Conservation (phyloP, 53 echinoderm and acorn worm genomes). For the Paracentrotus lividus region DNA sequence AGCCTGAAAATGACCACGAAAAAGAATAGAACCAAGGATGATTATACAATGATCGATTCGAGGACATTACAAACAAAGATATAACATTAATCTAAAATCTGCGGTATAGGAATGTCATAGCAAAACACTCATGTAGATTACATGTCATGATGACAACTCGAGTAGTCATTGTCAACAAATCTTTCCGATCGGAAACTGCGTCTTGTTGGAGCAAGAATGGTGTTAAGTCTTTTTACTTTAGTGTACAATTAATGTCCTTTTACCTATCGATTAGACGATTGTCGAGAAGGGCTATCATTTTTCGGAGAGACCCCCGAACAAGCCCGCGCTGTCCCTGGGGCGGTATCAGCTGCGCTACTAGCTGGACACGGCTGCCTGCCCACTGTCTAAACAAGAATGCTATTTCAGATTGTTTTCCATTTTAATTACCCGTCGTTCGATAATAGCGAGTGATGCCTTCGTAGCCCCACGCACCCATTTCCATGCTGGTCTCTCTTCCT, state of each 20-base stretch:
- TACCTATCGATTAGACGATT: no score
- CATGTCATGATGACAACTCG: neutral
- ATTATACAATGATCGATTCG: no score
- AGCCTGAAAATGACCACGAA: no score
- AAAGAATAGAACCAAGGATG: no score
- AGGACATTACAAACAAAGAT: no score
- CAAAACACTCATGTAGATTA: neutral
- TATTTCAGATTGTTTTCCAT: conserved; percentile 44
- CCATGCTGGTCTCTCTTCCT: neutral
- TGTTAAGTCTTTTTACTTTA: no score
- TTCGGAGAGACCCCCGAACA: neutral
- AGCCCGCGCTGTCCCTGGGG: neutral
- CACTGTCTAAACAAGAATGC: conserved; percentile 31
- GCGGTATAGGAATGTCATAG: neutral
- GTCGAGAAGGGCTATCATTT: neutral
- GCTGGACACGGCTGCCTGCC: neutral
- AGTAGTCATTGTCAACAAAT: neutral
- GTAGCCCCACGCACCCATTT: neutral
- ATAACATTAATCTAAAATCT: no score
- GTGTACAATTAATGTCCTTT: no score
- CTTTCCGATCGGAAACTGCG: neutral
- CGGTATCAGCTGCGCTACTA: neutral
- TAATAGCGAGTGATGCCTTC: neutral
- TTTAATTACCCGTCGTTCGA: conserved; percentile 17
- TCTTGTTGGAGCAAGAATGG: no score